Conservation (phyloP, 1,140 invertebrate species). For the Eciton burchellii region DNA sequence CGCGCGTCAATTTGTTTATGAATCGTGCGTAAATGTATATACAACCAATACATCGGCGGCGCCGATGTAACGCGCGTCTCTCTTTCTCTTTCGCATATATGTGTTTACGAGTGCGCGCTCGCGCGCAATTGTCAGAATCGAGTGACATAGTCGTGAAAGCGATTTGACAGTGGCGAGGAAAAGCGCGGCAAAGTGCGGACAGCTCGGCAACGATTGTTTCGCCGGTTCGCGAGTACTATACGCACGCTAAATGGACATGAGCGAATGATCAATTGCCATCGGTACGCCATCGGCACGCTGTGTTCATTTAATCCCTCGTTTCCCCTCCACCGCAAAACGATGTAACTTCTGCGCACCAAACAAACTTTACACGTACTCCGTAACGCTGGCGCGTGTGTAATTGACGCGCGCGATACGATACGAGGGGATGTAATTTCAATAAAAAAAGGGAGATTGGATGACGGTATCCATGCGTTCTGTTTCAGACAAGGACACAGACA, state of each 20-base stretch:
- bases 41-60: not conserved
- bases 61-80: not conserved
- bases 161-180: conserved; percentile 46
- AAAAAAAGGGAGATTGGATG: not conserved
- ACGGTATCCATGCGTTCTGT: conserved; percentile 50
- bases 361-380: conserved; percentile 7
- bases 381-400: conserved; percentile 22
- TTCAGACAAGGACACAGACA: conserved; percentile 73
- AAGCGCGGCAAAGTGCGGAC: conserved; percentile 61
- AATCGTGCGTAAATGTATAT: conserved; percentile 16
- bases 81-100: no score
- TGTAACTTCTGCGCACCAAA: conserved; percentile 49
- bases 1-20: conserved; percentile 68
- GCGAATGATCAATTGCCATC: not conserved
- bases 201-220: not conserved
- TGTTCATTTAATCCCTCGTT: not conserved
- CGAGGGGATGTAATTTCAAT: conserved; percentile 36
- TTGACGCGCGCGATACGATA: conserved; percentile 30
- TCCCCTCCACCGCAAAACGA: conserved; percentile 18
- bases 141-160: not conserved
- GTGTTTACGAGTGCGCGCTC: not conserved
- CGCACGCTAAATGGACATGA: not conserved
- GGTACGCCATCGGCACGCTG: not conserved
- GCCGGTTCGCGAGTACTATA: not conserved
- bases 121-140: not conserved